Conservation (phyloP, 2,113 vertebrate species). For the Pao palembangensis region DNA sequence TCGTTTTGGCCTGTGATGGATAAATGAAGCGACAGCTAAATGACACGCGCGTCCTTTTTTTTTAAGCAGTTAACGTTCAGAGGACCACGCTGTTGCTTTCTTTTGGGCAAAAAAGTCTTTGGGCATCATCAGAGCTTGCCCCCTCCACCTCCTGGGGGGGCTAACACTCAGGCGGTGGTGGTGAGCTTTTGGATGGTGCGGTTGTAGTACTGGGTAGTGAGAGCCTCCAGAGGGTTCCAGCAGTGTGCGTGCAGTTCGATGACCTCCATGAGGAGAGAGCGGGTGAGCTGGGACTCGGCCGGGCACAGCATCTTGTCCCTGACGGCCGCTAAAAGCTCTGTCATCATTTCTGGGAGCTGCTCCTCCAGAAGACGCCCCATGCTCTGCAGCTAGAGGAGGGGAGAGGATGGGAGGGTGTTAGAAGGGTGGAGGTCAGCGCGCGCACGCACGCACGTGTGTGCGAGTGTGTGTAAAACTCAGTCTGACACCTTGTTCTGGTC, state of each 20-base stretch:
- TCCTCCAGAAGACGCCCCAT: conserved; percentile 92
- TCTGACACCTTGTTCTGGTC: conserved; percentile 53
- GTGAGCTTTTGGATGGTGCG: conserved; percentile 98
- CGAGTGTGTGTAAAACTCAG: conserved; percentile 23
- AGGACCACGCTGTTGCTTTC: not conserved
- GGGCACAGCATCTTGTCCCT: conserved; percentile 98
- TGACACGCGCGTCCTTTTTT: no score
- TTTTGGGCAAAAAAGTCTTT: conserved; percentile 2
- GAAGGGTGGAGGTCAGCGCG: conserved; percentile 27
- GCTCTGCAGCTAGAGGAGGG: conserved; percentile 85
- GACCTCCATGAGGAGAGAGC: conserved; percentile 97
- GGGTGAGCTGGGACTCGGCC: conserved; percentile 88
- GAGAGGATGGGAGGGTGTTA: not conserved
- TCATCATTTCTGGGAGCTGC: conserved; percentile 98
- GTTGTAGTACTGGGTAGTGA: conserved; percentile 98
- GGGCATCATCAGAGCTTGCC: conserved; percentile 1
- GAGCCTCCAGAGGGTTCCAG: conserved; percentile 93
- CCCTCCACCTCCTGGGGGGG: conserved; percentile 22
- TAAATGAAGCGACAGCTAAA: no score
- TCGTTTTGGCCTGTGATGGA: no score
- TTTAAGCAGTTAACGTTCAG: no score
- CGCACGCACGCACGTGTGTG: conserved; percentile 6
- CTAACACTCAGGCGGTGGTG: conserved; percentile 61
- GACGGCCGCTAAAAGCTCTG: conserved; percentile 85
- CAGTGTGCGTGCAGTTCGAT: conserved; percentile 95